phyloP scores from a whole-genome alignment of 2,797 vertebrate species.

The Hydrolagus colliei region DNA sequence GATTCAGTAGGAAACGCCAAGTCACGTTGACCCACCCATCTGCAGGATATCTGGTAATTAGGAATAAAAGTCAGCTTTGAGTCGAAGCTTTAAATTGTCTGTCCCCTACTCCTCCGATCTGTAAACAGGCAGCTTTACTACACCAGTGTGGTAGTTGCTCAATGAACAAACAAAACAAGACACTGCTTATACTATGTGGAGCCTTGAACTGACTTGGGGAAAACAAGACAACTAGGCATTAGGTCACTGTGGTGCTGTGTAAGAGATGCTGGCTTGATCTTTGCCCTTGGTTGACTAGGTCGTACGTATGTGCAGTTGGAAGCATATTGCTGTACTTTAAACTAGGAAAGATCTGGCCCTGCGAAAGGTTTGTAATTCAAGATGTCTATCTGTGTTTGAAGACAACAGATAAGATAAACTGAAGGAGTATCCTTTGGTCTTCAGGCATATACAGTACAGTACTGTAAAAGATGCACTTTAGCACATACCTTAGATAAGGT shows the following conservation, averaged over 20 bases:
- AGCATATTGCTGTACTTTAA: not conserved
- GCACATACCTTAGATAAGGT: slow-evolving; percentile 51
- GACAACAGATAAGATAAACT: slow-evolving; percentile 35
- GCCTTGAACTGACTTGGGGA: not conserved
- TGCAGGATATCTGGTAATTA: too few species aligned
- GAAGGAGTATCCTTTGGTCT: slow-evolving; percentile 41
- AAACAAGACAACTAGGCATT: not conserved
- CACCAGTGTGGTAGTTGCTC: not conserved
- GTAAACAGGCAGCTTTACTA: not conserved
- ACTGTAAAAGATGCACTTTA: slow-evolving; percentile 41
- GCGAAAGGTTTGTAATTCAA: slow-evolving; percentile 1
- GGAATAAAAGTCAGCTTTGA: not conserved
- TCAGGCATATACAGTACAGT: not conserved
- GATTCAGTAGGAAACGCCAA: too few species aligned
- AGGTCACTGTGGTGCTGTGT: not conserved
- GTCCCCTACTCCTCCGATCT: not conserved
- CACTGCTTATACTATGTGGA: not conserved
- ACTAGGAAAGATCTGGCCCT: not conserved
- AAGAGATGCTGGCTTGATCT: not conserved
- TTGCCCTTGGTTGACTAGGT: not conserved
- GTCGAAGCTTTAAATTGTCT: not conserved
- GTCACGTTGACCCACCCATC: too few species aligned
- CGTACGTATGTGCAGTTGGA: not conserved
- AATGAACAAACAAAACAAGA: not conserved
- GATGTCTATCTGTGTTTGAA: slow-evolving; percentile 25